phyloP scores from a whole-genome alignment of 2,888 invertebrate genomes.

The Andrena fulva region DNA sequence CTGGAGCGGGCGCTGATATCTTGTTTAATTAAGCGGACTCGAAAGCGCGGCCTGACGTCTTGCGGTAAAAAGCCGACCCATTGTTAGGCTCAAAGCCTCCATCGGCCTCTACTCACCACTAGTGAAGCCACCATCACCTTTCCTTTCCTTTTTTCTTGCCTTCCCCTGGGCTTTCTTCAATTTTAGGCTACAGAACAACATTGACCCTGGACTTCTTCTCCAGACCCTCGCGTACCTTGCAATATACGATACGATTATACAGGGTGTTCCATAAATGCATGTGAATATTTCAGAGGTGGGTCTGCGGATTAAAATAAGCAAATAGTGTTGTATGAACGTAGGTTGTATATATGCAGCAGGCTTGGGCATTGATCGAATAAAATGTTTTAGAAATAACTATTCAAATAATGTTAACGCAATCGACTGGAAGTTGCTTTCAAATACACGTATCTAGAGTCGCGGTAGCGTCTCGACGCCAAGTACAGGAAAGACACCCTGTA shows the following conservation, averaged over 20 bases:
- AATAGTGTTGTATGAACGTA: too few relatives aligned
- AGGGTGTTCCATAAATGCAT: too few relatives aligned
- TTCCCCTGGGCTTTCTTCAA: slow-evolving; percentile 17
- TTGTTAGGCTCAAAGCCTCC: slow-evolving; percentile 65
- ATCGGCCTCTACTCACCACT: slow-evolving; percentile 51
- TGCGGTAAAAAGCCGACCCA: slow-evolving; percentile 66
- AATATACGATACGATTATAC: not conserved
- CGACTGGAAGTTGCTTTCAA: too few relatives aligned
- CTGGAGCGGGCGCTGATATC: slow-evolving; percentile 69
- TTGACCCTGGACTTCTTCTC: not conserved
- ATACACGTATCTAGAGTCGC: too few relatives aligned
- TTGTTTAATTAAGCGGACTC: slow-evolving; percentile 77
- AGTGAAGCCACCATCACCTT: slow-evolving; percentile 34
- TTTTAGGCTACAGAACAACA: slow-evolving; percentile 46
- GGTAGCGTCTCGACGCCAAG: too few relatives aligned
- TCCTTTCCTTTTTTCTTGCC: not conserved
- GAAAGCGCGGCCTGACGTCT: slow-evolving; percentile 64
- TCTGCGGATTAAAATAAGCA: too few relatives aligned
- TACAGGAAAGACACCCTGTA: too few relatives aligned
- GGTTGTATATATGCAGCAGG: too few relatives aligned
- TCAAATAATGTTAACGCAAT: too few relatives aligned
- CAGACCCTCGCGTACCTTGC: not conserved
- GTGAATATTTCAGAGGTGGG: too few relatives aligned
- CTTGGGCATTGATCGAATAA: too few relatives aligned
- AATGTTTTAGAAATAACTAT: too few relatives aligned